A percentile compares a stretch with the other conserved stretches of the same genome.
Evolutionary conservation across 2,797 vertebrate genomes (phyloP).

Genomic region (Pipistrellus kuhlii): DNA sequence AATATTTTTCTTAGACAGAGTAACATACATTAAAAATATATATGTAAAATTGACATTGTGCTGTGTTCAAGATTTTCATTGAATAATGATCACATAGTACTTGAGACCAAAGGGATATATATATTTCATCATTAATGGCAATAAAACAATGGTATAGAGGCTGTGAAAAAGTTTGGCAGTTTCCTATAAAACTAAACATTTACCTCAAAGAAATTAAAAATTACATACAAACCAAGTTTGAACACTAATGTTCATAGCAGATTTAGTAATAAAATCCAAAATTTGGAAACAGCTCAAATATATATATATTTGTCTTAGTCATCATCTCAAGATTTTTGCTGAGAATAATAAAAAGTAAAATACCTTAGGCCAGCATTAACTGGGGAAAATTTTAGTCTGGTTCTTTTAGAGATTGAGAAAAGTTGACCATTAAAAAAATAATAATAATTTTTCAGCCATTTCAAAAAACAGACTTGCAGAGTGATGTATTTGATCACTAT

Average conservation of each 20-base stretch:
- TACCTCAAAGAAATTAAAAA: conserved; percentile 3
- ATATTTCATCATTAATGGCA: background rate
- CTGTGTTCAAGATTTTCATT: too few relatives aligned
- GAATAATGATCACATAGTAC: too few relatives aligned
- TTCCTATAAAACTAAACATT: conserved; percentile 13
- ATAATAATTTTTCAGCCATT: background rate
- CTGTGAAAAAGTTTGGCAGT: background rate
- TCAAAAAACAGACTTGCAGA: background rate
- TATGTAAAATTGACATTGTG: too few relatives aligned
- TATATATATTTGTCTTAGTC: too few relatives aligned
- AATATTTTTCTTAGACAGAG: background rate
- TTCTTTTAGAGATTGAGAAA: background rate
- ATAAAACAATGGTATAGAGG: background rate
- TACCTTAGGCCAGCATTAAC: background rate
- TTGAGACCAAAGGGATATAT: too few relatives aligned
- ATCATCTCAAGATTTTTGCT: background rate
- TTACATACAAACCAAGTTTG: background rate
- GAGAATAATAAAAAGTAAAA: background rate
- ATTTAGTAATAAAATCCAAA: background rate
- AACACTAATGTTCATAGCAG: background rate
- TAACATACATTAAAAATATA: conserved; percentile 39
- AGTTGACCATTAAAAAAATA: background rate
- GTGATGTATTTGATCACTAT: background rate
- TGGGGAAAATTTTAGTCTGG: background rate
- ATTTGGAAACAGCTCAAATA: background rate